Evolutionary conservation across 2,797 vertebrate genomes (phyloP).

Genomic region (Onychomys torridus): DNA sequence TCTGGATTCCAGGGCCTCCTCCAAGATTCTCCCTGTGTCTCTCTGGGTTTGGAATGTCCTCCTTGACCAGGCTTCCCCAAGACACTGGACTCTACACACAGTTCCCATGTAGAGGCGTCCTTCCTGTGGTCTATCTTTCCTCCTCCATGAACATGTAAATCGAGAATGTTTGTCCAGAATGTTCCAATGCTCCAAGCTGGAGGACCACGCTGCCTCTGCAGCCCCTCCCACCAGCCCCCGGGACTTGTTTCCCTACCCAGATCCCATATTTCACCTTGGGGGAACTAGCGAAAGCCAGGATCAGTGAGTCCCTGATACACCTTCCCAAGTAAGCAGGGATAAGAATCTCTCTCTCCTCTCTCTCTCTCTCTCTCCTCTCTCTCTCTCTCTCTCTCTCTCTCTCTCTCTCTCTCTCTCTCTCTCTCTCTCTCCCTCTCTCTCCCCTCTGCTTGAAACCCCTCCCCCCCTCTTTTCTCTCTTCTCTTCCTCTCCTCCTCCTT

Average conservation of each 20-base stretch:
- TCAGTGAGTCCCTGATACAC: too few relatives aligned
- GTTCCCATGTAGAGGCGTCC: accelerated
- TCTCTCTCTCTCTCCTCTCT: too few relatives aligned
- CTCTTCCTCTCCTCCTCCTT: background rate
- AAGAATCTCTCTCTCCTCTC: background rate
- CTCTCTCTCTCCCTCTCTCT: background rate
- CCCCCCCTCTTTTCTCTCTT: accelerated
- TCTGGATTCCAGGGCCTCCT: background rate
- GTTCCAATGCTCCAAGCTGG: background rate
- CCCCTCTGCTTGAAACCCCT: too few relatives aligned
- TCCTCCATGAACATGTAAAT: background rate
- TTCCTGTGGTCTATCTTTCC: too few relatives aligned
- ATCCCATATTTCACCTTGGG: too few relatives aligned
- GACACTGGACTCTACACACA: too few relatives aligned
- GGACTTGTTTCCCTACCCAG: accelerated
- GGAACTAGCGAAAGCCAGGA: background rate
- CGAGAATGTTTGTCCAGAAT: background rate
- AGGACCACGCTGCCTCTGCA: background rate
- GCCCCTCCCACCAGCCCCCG: too few relatives aligned
- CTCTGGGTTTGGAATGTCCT: background rate
- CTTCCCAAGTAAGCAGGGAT: background rate
- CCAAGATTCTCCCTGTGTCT: too few relatives aligned
- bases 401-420: background rate
- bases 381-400: too few relatives aligned
- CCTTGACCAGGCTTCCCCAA: background rate